Evolutionary conservation across 92 coral and sea anemone species (phyloP).

Genomic region (Parazoanthus atlanticus): DNA sequence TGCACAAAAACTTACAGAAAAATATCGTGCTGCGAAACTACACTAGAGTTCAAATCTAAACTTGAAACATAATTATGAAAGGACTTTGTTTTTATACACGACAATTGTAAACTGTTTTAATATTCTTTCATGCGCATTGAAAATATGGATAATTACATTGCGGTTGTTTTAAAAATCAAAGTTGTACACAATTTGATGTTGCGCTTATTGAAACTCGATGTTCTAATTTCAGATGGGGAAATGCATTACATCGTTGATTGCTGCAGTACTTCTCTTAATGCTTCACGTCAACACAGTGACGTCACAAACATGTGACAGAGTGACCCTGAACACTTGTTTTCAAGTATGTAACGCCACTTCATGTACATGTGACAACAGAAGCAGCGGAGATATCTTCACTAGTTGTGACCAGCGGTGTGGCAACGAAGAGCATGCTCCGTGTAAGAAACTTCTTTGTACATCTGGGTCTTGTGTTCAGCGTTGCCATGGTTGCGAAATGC

Average conservation of each 20-base stretch:
- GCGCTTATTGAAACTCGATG: neutral
- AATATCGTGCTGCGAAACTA: too few relatives aligned
- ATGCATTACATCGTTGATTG: neutral
- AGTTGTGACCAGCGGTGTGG: constrained; percentile 23
- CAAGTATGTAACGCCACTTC: neutral
- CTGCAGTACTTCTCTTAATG: neutral
- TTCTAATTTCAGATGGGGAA: neutral
- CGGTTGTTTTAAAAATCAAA: neutral
- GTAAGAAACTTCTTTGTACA: constrained; percentile 65
- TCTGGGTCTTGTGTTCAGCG: constrained; percentile 75
- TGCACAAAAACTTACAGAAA: too few relatives aligned
- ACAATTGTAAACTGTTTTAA: too few relatives aligned
- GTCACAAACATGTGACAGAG: neutral
- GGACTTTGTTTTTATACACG: too few relatives aligned
- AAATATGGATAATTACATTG: neutral
- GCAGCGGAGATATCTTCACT: neutral
- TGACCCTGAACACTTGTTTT: neutral
- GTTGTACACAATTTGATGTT: too few relatives aligned
- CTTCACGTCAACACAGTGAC: neutral
- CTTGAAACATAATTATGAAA: too few relatives aligned
- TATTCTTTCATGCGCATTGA: too few relatives aligned
- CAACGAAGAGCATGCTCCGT: constrained; percentile 22
- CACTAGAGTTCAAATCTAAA: too few relatives aligned
- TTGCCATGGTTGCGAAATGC: constrained; percentile 86
- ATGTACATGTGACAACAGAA: neutral